These are phyloP conservation scores for Aphodius granarius DNA, from an alignment of 2,888 invertebrate species.

Conservation along the genomic window DNA sequence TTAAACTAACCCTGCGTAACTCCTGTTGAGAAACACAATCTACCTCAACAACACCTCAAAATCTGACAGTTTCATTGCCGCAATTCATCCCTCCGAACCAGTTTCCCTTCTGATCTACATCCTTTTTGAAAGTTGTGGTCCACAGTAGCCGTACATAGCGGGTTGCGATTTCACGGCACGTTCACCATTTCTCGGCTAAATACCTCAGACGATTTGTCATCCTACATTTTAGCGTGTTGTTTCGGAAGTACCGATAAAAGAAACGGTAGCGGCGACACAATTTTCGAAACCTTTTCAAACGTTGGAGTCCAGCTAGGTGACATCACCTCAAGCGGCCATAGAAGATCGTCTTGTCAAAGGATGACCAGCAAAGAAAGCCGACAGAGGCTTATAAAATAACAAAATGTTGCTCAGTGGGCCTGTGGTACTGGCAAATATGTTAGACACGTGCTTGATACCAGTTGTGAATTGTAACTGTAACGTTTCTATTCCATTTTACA, in stretches of 20 bases:
- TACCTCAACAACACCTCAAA: not conserved
- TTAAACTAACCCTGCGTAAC: not conserved
- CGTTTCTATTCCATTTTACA: not conserved
- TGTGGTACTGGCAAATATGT: not conserved
- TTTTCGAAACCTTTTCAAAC: not conserved
- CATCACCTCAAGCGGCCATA: not conserved
- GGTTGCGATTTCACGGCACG: not conserved
- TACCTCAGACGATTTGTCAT: not conserved
- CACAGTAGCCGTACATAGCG: not conserved
- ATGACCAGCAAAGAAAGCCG: too few relatives aligned
- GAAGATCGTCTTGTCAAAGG: not conserved
- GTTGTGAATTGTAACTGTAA: not conserved
- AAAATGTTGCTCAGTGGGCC: not conserved
- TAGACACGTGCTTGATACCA: not conserved
- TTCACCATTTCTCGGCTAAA: not conserved
- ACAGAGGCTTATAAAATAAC: not conserved
- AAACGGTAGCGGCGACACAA: not conserved
- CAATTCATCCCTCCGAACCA: not conserved
- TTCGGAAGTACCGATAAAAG: not conserved
- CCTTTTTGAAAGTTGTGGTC: not conserved
- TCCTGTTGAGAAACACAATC: not conserved
- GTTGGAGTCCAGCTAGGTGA: not conserved
- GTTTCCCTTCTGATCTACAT: not conserved
- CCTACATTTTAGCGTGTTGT: not conserved
- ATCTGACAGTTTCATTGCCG: not conserved